Percentiles rank a stretch among this genome's conserved stretches.
Conservation (phyloP, 1,140 invertebrate species). For the Olivierus martensii region DNA sequence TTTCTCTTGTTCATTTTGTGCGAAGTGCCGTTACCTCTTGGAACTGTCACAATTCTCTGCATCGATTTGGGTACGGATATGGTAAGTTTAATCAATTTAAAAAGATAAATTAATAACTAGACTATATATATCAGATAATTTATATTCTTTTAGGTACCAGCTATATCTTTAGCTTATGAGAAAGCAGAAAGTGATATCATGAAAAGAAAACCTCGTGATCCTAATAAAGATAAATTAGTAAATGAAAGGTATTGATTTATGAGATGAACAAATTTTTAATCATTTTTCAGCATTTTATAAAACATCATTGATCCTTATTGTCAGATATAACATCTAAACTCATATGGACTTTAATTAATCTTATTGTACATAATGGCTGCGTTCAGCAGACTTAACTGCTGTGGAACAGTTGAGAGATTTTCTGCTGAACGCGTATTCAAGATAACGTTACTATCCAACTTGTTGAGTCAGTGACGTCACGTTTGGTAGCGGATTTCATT, state of each 20-base stretch:
- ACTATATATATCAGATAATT: slow-evolving; percentile 31
- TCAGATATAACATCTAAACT: too few species aligned
- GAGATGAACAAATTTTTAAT: slow-evolving; percentile 1
- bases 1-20: slow-evolving; percentile 96
- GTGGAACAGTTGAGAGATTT: too few species aligned
- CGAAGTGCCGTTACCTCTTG: slow-evolving; percentile 91
- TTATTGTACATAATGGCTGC: too few species aligned
- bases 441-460: too few species aligned
- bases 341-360: too few species aligned
- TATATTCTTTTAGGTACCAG: slow-evolving; percentile 46
- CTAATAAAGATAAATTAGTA: slow-evolving; percentile 45
- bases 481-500: too few species aligned
- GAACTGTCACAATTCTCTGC: slow-evolving; percentile 97
- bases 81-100: slow-evolving; percentile 28
- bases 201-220: slow-evolving; percentile 48
- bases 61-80: slow-evolving; percentile 99
- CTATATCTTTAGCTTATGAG: slow-evolving; percentile 52
- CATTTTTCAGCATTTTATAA: background rate
- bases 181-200: slow-evolving; percentile 51
- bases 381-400: too few species aligned
- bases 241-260: slow-evolving; percentile 33
- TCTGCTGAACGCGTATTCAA: too few species aligned
- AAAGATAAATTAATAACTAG: background rate
- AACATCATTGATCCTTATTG: too few species aligned
- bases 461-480: too few species aligned